Conservation (phyloP, 2,797 vertebrate species). For the Garrulus glandarius region DNA sequence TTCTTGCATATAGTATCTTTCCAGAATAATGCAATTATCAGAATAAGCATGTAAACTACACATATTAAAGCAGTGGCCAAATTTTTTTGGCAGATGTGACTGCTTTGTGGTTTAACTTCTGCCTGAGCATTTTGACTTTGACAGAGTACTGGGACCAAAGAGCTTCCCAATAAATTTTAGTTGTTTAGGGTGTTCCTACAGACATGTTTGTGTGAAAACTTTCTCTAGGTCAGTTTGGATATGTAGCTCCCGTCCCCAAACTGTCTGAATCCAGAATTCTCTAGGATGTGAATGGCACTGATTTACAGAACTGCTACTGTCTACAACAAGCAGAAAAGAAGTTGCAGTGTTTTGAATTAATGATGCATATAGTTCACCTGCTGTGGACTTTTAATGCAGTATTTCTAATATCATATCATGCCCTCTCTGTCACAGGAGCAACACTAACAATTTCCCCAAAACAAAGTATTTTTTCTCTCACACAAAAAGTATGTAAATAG, state of each 20-base stretch:
- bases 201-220: neutral
- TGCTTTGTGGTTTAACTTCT: neutral
- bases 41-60: neutral
- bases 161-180: neutral
- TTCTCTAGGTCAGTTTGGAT: neutral
- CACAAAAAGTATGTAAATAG: neutral
- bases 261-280: neutral
- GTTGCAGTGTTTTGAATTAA: neutral
- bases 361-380: neutral
- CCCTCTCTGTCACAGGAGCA: neutral
- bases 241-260: accelerated
- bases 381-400: neutral
- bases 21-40: neutral
- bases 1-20: neutral
- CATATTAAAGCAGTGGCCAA: neutral
- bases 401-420: neutral
- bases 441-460: neutral
- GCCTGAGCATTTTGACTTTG: neutral
- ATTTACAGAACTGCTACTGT: neutral
- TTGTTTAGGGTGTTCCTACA: neutral
- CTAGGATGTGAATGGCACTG: neutral
- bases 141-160: neutral
- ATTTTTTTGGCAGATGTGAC: neutral
- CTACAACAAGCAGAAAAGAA: neutral
- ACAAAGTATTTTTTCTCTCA: neutral